phyloP scores from a whole-genome alignment of 2,888 invertebrate species.

The Agrochola circellaris region DNA sequence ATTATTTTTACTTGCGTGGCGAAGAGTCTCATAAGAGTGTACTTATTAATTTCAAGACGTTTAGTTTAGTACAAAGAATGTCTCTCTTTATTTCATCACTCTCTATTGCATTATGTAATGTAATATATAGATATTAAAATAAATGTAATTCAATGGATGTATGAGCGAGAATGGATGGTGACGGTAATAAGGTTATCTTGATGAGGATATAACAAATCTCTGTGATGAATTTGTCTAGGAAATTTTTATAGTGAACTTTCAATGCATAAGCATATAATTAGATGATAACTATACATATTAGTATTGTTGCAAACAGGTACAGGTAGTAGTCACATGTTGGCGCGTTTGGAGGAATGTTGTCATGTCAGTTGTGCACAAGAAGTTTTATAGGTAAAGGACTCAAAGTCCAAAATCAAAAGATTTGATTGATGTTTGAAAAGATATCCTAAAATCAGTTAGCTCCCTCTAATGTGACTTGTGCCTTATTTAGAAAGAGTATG shows the following conservation, averaged over 20 bases:
- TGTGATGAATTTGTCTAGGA: slow-evolving; percentile 88
- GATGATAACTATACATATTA: slow-evolving; percentile 70
- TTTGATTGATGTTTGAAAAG: not conserved
- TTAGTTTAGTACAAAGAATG: slow-evolving; percentile 89
- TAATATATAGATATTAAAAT: slow-evolving; percentile 82
- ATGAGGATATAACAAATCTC: slow-evolving; percentile 86
- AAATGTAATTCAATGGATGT: slow-evolving; percentile 79
- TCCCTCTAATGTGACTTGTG: slow-evolving; percentile 27
- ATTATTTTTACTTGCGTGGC: slow-evolving; percentile 75
- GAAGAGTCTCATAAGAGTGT: slow-evolving; percentile 87
- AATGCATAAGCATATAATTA: slow-evolving; percentile 81
- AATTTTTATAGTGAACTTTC: slow-evolving; percentile 80
- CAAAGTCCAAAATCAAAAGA: slow-evolving; percentile 10
- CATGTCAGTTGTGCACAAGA: slow-evolving; percentile 17
- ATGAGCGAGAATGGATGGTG: slow-evolving; percentile 84
- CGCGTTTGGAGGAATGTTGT: slow-evolving; percentile 65
- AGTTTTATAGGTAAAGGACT: slow-evolving; percentile 28
- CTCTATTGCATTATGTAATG: slow-evolving; percentile 86
- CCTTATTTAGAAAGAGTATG: slow-evolving; percentile 45
- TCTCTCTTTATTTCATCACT: slow-evolving; percentile 90
- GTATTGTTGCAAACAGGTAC: slow-evolving; percentile 75
- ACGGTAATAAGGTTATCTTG: slow-evolving; percentile 80
- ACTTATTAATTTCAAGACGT: slow-evolving; percentile 86
- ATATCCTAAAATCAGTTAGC: slow-evolving; percentile 21
- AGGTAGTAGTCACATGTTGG: slow-evolving; percentile 66